Base-by-base conservation (phyloP, 2,113 vertebrate genomes). In the Podarcis raffonei region DNA sequence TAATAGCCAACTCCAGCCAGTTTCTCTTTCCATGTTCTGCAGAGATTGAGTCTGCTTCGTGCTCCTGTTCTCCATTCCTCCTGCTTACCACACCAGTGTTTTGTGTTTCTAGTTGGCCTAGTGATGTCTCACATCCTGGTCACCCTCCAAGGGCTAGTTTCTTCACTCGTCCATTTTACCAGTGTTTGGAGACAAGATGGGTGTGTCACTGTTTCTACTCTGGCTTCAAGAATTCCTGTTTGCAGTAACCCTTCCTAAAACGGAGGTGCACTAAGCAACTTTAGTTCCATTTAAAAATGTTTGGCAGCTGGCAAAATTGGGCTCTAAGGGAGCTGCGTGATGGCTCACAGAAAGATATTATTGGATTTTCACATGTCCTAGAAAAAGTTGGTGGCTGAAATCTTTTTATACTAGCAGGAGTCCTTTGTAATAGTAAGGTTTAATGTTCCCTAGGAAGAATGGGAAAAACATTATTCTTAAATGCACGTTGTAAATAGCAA, bases 401-500 rank as follows among this genome's bases (percentile, higher is more conserved):
- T 92, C 57, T 89, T 22, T 87, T 94, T 89, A 82, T 93, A 80
- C 53, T 86, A 82, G 59, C 90, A 91, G 82, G 78, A 90, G 35
- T 81, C 83, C 80, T 87, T 89, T 83, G 25, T 94, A 95, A 92
- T 39, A 79, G 72, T 77, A 72, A 92, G 84, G 27, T 66, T 90
- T 89, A 90, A 87, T 65, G 11, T 83, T 92, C 83, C 81, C 78
- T 86, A 80, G 83, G 83, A 94, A 91, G 74, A 94, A 92, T 32
- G 3, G n/a, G 85, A 85, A 81, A 75, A 91, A 18, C 18, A 22
- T 37, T 91, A 9, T 23, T 91, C 69, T 86, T 91, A 94, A 92
- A 93, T 62, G 92, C 27, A 59, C 42, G 68, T 90, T 88, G 35
- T 66, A 95, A 94, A 93, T 81, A 93, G 89, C n/a, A 95, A 94